Evolutionary conservation across 2,888 invertebrate genomes (phyloP).

Genomic region (Cataglyphis cursor): DNA sequence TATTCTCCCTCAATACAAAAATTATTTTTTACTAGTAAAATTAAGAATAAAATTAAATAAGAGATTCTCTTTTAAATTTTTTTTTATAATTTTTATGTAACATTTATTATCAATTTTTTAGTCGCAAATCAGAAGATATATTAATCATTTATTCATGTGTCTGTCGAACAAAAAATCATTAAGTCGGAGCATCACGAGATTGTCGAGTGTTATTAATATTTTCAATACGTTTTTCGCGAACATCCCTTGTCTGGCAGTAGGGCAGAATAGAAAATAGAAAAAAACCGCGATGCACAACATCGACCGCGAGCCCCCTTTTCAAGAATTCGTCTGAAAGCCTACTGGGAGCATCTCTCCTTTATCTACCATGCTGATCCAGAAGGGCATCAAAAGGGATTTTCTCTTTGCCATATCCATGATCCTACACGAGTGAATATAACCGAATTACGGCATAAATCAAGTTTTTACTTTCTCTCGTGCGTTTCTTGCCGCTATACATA

Average conservation of each 20-base stretch:
- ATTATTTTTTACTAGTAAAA: neutral
- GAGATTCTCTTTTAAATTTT: neutral
- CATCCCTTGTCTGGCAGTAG: conserved; percentile 65
- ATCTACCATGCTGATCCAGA: conserved; percentile 56
- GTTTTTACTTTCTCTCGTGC: conserved; percentile 29
- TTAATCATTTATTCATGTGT: neutral
- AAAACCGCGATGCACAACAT: conserved; percentile 62
- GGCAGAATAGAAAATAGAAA: conserved; percentile 54
- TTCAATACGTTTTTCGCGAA: conserved; percentile 69
- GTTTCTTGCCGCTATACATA: neutral
- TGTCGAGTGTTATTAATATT: conserved; percentile 66
- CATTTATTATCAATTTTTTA: neutral
- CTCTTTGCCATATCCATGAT: conserved; percentile 42
- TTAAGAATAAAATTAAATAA: neutral
- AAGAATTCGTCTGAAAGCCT: conserved; percentile 60
- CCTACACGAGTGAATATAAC: conserved; percentile 53
- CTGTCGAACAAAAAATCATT: conserved; percentile 5
- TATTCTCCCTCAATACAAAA: neutral
- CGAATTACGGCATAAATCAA: conserved; percentile 50
- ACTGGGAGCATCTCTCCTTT: conserved; percentile 59
- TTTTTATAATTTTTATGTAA: neutral
- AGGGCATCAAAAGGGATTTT: conserved; percentile 35
- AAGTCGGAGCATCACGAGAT: neutral
- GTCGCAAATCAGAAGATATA: neutral
- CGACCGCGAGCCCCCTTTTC: conserved; percentile 47